Evolutionary conservation across 35 echinoderm and acorn worm genomes (phyloP).

Genomic region (Diadema setosum): DNA sequence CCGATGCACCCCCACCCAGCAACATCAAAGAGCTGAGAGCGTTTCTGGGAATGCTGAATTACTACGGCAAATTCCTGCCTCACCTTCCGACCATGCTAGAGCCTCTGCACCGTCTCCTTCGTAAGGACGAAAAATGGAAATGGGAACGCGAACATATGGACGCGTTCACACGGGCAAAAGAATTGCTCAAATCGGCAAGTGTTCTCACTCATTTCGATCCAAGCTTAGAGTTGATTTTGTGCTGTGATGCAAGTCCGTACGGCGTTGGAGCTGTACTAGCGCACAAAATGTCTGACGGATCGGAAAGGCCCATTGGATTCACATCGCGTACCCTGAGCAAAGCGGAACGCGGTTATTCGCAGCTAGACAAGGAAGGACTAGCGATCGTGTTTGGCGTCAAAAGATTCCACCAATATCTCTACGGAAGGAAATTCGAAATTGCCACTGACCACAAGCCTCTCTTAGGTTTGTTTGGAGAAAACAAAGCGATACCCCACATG

Average conservation of each 20-base stretch:
- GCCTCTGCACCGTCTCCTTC: slow-evolving; percentile 41
- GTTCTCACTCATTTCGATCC: slow-evolving; percentile 41
- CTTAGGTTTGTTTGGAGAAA: too few relatives aligned
- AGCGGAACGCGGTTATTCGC: slow-evolving; percentile 18
- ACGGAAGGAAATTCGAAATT: slow-evolving; percentile 8
- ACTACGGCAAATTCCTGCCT: slow-evolving; percentile 58
- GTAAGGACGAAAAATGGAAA: slow-evolving; percentile 19
- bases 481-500: too few relatives aligned
- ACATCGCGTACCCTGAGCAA: slow-evolving; percentile 19
- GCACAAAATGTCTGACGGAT: slow-evolving; percentile 20
- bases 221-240: neutral
- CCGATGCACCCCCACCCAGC: slow-evolving; percentile 4
- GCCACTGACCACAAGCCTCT: slow-evolving; percentile 24
- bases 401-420: slow-evolving; percentile 21
- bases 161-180: slow-evolving; percentile 34
- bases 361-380: slow-evolving; percentile 34
- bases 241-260: slow-evolving; percentile 45
- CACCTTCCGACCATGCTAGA: slow-evolving; percentile 37
- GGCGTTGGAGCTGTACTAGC: slow-evolving; percentile 61
- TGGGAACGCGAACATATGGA: slow-evolving; percentile 30
- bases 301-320: neutral
- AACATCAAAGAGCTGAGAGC: slow-evolving; percentile 46
- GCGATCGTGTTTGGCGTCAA: slow-evolving; percentile 34
- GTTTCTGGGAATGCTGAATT: slow-evolving; percentile 49
- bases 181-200: slow-evolving; percentile 11